Base-by-base conservation (phyloP, 2,113 vertebrate species). In the Meleagris gallopavo region DNA sequence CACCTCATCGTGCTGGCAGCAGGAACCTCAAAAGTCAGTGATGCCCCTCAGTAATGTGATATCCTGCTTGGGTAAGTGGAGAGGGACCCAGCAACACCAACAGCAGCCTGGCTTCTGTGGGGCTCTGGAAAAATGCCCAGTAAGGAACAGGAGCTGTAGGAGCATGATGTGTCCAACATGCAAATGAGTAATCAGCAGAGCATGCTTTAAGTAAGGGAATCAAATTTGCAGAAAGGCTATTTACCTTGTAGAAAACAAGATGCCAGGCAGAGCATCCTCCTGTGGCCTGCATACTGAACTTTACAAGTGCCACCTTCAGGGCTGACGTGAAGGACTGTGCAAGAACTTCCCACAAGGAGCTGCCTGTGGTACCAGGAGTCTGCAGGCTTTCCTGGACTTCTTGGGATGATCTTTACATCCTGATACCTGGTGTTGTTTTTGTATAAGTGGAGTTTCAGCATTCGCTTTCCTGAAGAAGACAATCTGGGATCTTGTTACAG, bases 31-130 rank as follows among this genome's bases (percentile, higher is more conserved):
- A 32, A 29, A 48, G 14, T 10, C 38, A 64, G 15, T 25, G 36
- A 78, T 52, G 2, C 3, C 12, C 27, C 27, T 46, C 34, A 75
- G 4, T 11, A 40, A 34, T 1, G 7, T 4, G 13, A 15, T n/a
- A 6, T 3, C 17, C 36, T 50, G 29, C 34, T 50, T 46, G 14
- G 32, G 40, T 0, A 0, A 71, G 32, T 0, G 0, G 54, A 40
- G 40, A 72, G 62, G 25, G 18, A 79, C 8, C 4, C 65, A 32
- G 43, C 66, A 90, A 74, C 48, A 24, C 34, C 36, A 0, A 0
- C 48, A 70, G 71, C 81, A 86, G 72, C 50, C 64, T 71, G 64
- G 24, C 10, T 1, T 38, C 54, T 38, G 52, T 48, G 30, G 57
- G 52, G 73, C 30, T 84, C 88, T 95, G 89, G 94, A 88, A 88